Percentiles rank a stretch among this genome's conserved stretches.
phyloP scores from a whole-genome alignment of 2,888 invertebrate species.

The Drosophila mettleri region DNA sequence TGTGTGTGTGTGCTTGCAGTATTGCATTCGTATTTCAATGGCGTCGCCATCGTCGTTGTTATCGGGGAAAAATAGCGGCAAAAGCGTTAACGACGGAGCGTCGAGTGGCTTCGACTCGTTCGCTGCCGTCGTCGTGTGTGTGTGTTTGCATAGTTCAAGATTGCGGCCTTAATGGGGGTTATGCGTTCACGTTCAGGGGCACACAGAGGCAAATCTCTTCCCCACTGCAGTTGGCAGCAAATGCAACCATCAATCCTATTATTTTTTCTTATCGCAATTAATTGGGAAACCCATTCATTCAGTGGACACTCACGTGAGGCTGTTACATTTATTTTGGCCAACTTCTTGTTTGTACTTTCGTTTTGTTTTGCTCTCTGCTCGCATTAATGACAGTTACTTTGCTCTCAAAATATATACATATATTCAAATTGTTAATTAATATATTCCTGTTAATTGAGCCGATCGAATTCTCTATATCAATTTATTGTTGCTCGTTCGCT shows the following conservation, averaged over 20 bases:
- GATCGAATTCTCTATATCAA: slow-evolving; percentile 7
- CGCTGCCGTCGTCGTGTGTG: slow-evolving; percentile 17
- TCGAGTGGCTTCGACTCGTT: slow-evolving; percentile 18
- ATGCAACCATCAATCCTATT: background rate
- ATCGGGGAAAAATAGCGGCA: slow-evolving; percentile 54
- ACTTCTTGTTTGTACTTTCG: slow-evolving; percentile 50
- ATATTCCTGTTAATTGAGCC: slow-evolving; percentile 54
- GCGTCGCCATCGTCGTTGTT: slow-evolving; percentile 54
- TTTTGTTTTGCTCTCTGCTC: slow-evolving; percentile 36
- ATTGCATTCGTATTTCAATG: slow-evolving; percentile 75
- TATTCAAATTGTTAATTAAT: slow-evolving; percentile 36
- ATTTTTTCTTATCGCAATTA: slow-evolving; percentile 1
- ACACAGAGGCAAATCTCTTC: slow-evolving; percentile 37
- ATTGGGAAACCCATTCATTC: background rate
- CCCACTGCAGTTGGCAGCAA: slow-evolving; percentile 29
- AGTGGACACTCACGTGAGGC: slow-evolving; percentile 41
- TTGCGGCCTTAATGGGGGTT: slow-evolving; percentile 84
- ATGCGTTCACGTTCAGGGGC: slow-evolving; percentile 83
- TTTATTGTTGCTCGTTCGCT: slow-evolving; percentile 19
- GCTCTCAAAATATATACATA: slow-evolving; percentile 12
- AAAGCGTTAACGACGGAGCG: slow-evolving; percentile 29
- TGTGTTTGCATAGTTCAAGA: slow-evolving; percentile 79
- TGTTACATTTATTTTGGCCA: slow-evolving; percentile 27
- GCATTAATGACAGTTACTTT: slow-evolving; percentile 29
- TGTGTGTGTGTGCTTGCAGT: slow-evolving; percentile 35